Evolutionary conservation across 1,140 invertebrate genomes (phyloP).

Genomic region (Hypsibius dujardini): DNA sequence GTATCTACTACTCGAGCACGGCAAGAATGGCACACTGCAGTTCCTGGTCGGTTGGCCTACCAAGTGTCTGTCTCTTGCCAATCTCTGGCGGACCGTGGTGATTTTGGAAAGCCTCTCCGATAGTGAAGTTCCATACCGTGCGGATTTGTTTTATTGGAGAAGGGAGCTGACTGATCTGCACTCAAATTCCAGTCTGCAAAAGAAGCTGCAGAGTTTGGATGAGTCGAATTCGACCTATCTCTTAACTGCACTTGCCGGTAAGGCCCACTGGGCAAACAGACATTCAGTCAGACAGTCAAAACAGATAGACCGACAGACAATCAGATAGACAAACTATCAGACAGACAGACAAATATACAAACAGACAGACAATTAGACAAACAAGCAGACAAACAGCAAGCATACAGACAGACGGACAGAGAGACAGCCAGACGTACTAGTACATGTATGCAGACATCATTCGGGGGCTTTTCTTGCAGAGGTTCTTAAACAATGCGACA

Average conservation of each 20-base stretch:
- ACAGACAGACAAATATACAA: too few species aligned
- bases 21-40: background rate
- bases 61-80: background rate
- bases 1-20: background rate
- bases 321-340: too few species aligned
- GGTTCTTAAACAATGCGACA: background rate
- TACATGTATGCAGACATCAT: too few species aligned
- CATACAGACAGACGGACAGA: too few species aligned
- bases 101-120: background rate
- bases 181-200: background rate
- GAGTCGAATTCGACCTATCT: background rate
- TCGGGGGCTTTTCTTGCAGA: too few species aligned
- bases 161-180: background rate
- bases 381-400: too few species aligned
- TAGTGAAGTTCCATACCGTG: background rate
- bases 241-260: background rate
- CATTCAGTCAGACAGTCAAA: too few species aligned
- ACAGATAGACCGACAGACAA: too few species aligned
- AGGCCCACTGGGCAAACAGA: too few species aligned
- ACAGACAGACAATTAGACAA: too few species aligned
- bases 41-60: constrained; percentile 12
- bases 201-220: background rate
- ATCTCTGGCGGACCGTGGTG: background rate
- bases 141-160: background rate
- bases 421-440: too few species aligned